Conservation (phyloP, 64 coral and sea anemone genomes). For the Cladopsammia gracilis region DNA sequence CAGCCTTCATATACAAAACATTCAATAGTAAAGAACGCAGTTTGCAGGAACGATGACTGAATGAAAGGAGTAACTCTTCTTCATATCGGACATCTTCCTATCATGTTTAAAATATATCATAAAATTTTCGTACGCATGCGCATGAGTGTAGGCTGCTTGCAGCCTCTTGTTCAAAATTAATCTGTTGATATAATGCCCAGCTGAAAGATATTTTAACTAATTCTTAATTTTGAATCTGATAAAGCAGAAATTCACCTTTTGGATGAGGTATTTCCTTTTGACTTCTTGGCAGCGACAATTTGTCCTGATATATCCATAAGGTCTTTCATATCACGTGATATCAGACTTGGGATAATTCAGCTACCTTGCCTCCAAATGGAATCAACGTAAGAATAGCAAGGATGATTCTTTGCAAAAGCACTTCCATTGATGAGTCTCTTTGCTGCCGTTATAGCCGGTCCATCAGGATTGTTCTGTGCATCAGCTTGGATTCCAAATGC, state of each 20-base stretch:
- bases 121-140: too few species aligned
- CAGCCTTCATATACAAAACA: too few species aligned
- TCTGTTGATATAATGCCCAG: too few species aligned
- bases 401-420: background rate
- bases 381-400: conserved; percentile 4
- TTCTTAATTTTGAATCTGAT: too few species aligned
- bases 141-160: too few species aligned
- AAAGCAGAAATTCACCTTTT: background rate
- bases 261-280: background rate
- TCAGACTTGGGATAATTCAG: background rate
- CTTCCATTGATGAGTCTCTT: conserved; percentile 4
- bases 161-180: too few species aligned
- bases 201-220: too few species aligned
- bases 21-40: too few species aligned
- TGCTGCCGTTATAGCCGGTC: conserved; percentile 24
- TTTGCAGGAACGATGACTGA: too few species aligned
- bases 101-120: too few species aligned
- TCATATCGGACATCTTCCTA: too few species aligned
- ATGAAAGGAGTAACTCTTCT: too few species aligned
- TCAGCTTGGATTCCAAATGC: conserved; percentile 57
- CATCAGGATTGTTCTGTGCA: conserved; percentile 51
- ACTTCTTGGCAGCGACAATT: background rate
- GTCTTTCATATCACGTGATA: background rate
- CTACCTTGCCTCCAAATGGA: conserved; percentile 19
- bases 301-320: background rate